Conservation (phyloP, 2,888 invertebrate species). For the Athalia cordata region DNA sequence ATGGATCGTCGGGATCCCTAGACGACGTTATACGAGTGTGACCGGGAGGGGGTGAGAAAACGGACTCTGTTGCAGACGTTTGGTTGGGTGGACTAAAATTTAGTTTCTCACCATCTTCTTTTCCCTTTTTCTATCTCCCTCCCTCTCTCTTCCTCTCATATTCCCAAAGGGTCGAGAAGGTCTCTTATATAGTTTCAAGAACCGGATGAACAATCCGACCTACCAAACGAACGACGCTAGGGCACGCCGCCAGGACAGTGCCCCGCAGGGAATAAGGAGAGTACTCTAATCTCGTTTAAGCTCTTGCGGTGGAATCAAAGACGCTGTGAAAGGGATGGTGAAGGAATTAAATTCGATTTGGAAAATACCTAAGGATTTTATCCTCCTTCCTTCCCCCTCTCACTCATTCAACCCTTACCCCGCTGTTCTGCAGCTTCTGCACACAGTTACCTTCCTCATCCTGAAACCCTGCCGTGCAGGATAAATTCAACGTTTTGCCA, state of each 20-base stretch:
- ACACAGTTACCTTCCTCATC: not conserved
- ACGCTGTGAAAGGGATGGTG: conserved; percentile 3
- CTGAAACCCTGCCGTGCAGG: not conserved
- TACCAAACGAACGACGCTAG: too few species aligned
- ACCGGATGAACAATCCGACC: conserved; percentile 33
- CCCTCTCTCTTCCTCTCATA: conserved; percentile 46
- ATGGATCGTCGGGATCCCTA: conserved; percentile 31
- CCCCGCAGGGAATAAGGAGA: conserved; percentile 11
- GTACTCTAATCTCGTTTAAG: conserved; percentile 35
- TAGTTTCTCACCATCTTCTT: conserved; percentile 7
- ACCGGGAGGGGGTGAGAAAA: not conserved
- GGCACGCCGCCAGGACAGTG: conserved; percentile 42
- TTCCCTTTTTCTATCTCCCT: conserved; percentile 49
- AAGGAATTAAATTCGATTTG: conserved; percentile 32
- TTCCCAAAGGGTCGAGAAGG: conserved; percentile 20
- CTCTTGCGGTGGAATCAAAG: conserved; percentile 25
- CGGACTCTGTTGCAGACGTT: not conserved
- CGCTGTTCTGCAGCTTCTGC: too few species aligned
- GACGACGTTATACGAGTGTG: conserved; percentile 4
- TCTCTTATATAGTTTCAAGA: conserved; percentile 41
- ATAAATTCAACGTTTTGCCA: not conserved
- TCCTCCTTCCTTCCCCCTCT: not conserved
- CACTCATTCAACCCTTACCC: not conserved
- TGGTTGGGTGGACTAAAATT: conserved; percentile 19
- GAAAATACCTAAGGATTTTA: conserved; percentile 16